A percentile compares a stretch with the other conserved stretches of the same genome.
Evolutionary conservation across 2,113 vertebrate species (phyloP).

Genomic region (Vicugna pacos): DNA sequence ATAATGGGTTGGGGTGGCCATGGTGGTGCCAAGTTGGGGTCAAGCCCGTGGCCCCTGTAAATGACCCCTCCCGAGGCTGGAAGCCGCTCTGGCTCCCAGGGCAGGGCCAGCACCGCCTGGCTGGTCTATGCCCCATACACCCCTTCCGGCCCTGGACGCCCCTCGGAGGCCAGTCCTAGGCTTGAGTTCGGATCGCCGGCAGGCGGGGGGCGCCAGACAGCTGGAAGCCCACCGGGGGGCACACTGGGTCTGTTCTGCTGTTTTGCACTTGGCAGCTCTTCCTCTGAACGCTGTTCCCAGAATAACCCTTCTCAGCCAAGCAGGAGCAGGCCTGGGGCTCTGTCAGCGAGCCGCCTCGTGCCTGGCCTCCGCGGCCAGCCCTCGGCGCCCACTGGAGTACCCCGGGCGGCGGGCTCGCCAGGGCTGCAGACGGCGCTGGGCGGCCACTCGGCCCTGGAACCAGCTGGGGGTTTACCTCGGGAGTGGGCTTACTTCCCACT

Average conservation of each 20-base stretch:
- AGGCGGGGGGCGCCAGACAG: too few relatives aligned
- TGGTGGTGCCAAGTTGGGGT: not conserved
- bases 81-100: not conserved
- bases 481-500: not conserved
- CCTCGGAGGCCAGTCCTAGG: not conserved
- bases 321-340: not conserved
- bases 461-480: rapidly evolving
- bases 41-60: not conserved
- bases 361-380: not conserved
- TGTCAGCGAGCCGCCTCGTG: not conserved
- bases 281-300: not conserved
- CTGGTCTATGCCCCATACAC: too few relatives aligned
- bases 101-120: too few relatives aligned
- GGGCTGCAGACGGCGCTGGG: not conserved
- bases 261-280: not conserved
- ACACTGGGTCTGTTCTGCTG: not conserved
- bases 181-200: not conserved
- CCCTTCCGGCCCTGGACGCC: not conserved
- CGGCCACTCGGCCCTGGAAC: rapidly evolving
- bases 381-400: not conserved
- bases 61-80: too few relatives aligned
- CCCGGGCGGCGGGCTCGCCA: not conserved
- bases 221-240: rapidly evolving
- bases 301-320: not conserved
- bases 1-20: not conserved